Conservation (phyloP, 2,797 vertebrate genomes). For the Macroramphosus scolopax region DNA sequence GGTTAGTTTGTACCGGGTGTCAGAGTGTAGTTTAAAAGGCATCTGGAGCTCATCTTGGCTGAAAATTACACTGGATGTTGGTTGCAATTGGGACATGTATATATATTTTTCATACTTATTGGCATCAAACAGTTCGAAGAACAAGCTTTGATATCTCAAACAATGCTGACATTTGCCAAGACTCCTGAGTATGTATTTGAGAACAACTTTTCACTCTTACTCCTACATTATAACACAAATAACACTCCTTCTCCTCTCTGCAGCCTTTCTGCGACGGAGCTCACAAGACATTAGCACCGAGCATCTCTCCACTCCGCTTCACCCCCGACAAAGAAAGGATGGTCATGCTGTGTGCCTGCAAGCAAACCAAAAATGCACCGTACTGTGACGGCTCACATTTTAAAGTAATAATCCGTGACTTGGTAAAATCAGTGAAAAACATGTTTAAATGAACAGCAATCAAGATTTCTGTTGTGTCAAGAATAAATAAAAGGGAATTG, state of each 20-base stretch:
- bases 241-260: background rate
- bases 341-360: constrained; percentile 82
- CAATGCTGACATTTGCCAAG: too few species aligned
- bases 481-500: background rate
- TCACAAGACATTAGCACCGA: constrained; percentile 72
- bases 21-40: constrained; percentile 1
- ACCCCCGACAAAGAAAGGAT: constrained; percentile 55
- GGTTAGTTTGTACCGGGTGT: constrained; percentile 55
- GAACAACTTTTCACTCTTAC: too few species aligned
- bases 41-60: constrained; percentile 1
- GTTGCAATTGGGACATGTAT: too few species aligned
- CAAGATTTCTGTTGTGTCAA: background rate
- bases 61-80: too few species aligned
- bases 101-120: too few species aligned
- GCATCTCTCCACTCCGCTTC: constrained; percentile 79
- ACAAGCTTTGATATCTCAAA: too few species aligned
- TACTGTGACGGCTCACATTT: constrained; percentile 85
- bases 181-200: too few species aligned
- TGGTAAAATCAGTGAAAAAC: constrained; percentile 53
- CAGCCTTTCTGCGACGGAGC: constrained; percentile 88
- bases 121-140: too few species aligned
- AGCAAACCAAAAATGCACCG: constrained; percentile 77
- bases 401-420: constrained; percentile 54
- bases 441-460: constrained; percentile 53
- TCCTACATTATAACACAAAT: too few species aligned